phyloP scores from a whole-genome alignment of 2,888 invertebrate species.

The Syritta pipiens region DNA sequence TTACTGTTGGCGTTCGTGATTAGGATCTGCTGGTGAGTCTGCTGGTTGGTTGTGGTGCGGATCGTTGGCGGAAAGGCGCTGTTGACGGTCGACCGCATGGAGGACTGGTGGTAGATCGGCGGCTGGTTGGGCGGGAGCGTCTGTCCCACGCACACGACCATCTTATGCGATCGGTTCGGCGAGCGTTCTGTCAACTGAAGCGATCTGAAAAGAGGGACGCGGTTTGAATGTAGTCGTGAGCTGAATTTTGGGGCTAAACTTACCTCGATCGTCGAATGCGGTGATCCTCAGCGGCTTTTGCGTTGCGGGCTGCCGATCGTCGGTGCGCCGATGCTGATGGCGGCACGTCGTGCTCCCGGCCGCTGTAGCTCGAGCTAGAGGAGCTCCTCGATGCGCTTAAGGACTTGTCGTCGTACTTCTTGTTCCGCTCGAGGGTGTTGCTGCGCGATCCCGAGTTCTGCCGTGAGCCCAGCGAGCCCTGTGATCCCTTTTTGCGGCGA shows the following conservation, averaged over 20 bases:
- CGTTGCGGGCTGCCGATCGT: conserved; percentile 74
- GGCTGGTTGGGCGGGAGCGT: conserved; percentile 48
- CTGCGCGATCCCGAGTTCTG: conserved; percentile 78
- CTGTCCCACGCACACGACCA: conserved; percentile 75
- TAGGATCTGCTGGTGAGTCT: conserved; percentile 72
- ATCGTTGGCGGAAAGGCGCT: conserved; percentile 75
- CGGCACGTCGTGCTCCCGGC: conserved; percentile 70
- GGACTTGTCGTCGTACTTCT: conserved; percentile 76
- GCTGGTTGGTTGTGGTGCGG: conserved; percentile 72
- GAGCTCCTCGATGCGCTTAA: conserved; percentile 78
- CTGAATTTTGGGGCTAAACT: not conserved
- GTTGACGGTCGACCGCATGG: conserved; percentile 70
- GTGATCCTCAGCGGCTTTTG: conserved; percentile 77
- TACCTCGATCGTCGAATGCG: conserved; percentile 79
- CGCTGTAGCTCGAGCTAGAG: conserved; percentile 79
- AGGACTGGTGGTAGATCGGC: conserved; percentile 71
- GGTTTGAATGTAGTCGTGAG: conserved; percentile 4
- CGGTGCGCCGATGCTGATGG: conserved; percentile 70
- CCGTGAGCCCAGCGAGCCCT: conserved; percentile 75
- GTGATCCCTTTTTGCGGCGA: conserved; percentile 76
- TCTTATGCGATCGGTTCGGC: conserved; percentile 79
- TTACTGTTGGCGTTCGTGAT: conserved; percentile 67
- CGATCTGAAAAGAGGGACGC: conserved; percentile 78
- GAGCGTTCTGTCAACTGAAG: conserved; percentile 83
- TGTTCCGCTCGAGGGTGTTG: conserved; percentile 78